A percentile compares a stretch with the other conserved stretches of the same genome.
These are phyloP conservation scores for Rhadina sibilatrix DNA, from an alignment of 2,113 vertebrate species.

Conservation along the genomic window DNA sequence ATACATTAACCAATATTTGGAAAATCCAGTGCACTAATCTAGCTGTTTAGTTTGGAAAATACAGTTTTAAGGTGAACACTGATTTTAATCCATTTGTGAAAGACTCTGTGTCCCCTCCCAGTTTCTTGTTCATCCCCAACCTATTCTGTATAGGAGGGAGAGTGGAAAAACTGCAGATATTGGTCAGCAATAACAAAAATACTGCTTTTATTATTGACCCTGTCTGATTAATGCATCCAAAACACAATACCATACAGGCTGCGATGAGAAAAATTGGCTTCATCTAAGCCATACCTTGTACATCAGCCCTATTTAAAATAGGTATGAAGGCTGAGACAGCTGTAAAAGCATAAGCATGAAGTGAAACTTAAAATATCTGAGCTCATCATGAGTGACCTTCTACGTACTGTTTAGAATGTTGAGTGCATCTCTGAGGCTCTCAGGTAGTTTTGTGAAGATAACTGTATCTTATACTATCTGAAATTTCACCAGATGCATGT, in stretches of 20 bases:
- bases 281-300: background rate
- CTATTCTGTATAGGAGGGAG: rapidly evolving
- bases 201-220: background rate
- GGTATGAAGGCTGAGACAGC: background rate
- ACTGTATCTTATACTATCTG: background rate
- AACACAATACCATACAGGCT: background rate
- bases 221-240: background rate
- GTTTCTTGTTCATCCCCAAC: background rate
- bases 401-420: background rate
- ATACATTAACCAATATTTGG: background rate
- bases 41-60: background rate
- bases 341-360: background rate
- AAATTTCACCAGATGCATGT: background rate
- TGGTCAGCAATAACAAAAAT: background rate
- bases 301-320: background rate
- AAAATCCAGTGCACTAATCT: background rate
- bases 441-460: background rate
- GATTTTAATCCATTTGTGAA: background rate
- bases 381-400: background rate
- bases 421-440: background rate
- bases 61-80: background rate
- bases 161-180: background rate
- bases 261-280: background rate
- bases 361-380: background rate
- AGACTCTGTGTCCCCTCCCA: background rate